Base-by-base conservation (phyloP, 1,140 invertebrate genomes). In the Wiebesia pumilae region DNA sequence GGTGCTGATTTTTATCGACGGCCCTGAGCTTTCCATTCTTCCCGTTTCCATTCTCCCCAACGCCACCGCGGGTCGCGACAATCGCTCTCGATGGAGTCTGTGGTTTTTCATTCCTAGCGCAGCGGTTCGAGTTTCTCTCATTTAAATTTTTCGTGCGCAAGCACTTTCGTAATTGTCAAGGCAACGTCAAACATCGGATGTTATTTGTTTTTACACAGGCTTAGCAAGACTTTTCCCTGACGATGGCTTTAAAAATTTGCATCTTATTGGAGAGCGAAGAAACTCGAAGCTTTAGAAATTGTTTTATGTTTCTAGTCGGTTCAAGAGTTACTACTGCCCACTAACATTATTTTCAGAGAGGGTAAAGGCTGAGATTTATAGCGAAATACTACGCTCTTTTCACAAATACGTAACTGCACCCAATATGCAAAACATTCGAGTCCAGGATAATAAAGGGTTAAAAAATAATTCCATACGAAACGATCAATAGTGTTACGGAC, bases 71-170 rank as follows among this genome's bases (percentile, higher is more conserved):
- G 24, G 4, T 6, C 58, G 58, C 3, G 58, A 1, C 58, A 62
- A 24, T 27, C 3, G 14, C 14, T 7, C 7, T 24, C 3, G n/a
- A n/a, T n/a, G 80, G 81, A 83, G 81, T 58, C 69, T 83, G 81
- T 16, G 81, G 47, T 54, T 80, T 80, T 38, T 54, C 51, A 9
- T 7, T 43, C 24, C 30, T 30, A 35, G 0, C 35, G 47, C n/a
- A 10, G 58, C 58, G 58, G 2, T 27, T 62, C 38, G 27, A 83
- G 75, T 86, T 86, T 86, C 85, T 83, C 85, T 83, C 9, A 86
- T 86, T 86, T 86, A 30, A 83, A 86, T 86, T 82, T 86, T 51
- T 33, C 78, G 78, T 79, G 79, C 47, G 47, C 16, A 27, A 30
- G 10, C 10, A 21, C 62, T 69, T 84, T 84, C 58, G 83, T 84